A percentile compares a stretch with the other conserved stretches of the same genome.
Conservation (phyloP, 1,140 invertebrate genomes). For the Caenorhabditis inopinata region DNA sequence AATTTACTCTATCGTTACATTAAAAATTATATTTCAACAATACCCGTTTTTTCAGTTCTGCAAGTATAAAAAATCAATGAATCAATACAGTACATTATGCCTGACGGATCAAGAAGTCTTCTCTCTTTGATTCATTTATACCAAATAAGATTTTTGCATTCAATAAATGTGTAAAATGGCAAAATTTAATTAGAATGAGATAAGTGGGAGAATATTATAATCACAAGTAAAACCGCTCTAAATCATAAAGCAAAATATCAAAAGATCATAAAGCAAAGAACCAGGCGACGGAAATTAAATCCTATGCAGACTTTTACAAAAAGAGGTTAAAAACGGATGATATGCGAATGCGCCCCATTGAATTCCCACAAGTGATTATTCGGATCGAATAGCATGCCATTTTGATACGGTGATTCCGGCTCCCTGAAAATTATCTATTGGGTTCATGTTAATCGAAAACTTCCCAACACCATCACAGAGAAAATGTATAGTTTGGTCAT, state of each 20-base stretch:
- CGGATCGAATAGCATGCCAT: constrained; percentile 29
- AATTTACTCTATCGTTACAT: too few relatives aligned
- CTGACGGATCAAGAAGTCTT: neutral
- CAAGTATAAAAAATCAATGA: neutral
- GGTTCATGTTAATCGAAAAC: too few relatives aligned
- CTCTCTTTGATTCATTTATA: neutral
- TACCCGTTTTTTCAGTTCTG: too few relatives aligned
- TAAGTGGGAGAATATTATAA: neutral
- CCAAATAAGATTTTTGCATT: neutral
- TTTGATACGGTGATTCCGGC: constrained; percentile 38
- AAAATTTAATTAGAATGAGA: too few relatives aligned
- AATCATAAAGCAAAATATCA: neutral
- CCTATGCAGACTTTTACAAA: neutral
- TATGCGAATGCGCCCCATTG: too few relatives aligned
- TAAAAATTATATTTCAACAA: too few relatives aligned
- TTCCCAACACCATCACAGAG: too few relatives aligned
- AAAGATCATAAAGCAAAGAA: neutral
- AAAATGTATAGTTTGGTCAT: too few relatives aligned
- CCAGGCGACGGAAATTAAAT: too few relatives aligned
- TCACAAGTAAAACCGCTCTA: constrained; percentile 26
- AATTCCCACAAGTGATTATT: neutral
- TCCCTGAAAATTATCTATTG: constrained; percentile 17
- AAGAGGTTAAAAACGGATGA: too few relatives aligned
- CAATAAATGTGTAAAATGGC: neutral
- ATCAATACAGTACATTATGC: neutral